Percentiles rank a stretch among this genome's conserved stretches.
These are phyloP conservation scores for Pogona vitticeps DNA, from an alignment of 2,113 vertebrate species.

Conservation along the genomic window DNA sequence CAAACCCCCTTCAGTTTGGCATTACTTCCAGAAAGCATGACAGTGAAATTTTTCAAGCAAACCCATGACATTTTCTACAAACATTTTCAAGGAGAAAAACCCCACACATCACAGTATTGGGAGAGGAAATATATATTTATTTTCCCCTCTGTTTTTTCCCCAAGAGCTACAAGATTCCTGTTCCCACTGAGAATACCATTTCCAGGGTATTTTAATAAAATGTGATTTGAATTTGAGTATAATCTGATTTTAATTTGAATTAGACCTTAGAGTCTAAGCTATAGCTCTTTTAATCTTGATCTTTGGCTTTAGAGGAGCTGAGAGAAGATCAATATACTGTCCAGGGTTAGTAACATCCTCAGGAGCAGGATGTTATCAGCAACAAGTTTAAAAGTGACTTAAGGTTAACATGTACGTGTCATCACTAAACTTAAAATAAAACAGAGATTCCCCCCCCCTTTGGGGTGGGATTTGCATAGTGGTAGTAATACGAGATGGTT, in stretches of 20 bases:
- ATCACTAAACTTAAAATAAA: too few relatives aligned
- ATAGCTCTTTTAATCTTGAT: background rate
- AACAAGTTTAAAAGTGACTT: background rate
- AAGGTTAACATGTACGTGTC: background rate
- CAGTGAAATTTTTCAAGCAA: too few relatives aligned
- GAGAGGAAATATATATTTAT: too few relatives aligned
- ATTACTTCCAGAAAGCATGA: too few relatives aligned
- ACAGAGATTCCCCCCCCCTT: too few relatives aligned
- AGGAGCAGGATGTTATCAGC: background rate
- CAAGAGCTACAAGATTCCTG: background rate
- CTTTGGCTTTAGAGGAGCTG: background rate
- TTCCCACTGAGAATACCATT: background rate
- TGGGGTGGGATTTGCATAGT: background rate
- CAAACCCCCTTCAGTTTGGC: too few relatives aligned
- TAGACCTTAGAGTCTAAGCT: background rate
- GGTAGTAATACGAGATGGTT: background rate
- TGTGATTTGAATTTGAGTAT: background rate
- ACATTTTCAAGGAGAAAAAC: too few relatives aligned
- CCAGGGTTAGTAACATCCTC: background rate
- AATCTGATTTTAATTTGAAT: background rate
- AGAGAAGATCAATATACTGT: background rate
- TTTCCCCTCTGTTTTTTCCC: too few relatives aligned
- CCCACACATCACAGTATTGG: too few relatives aligned
- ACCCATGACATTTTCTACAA: too few relatives aligned
- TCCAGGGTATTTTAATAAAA: background rate